A percentile compares a stretch with the other conserved stretches of the same genome.
Evolutionary conservation across 1,140 invertebrate genomes (phyloP).

Genomic region (Ips typographus): DNA sequence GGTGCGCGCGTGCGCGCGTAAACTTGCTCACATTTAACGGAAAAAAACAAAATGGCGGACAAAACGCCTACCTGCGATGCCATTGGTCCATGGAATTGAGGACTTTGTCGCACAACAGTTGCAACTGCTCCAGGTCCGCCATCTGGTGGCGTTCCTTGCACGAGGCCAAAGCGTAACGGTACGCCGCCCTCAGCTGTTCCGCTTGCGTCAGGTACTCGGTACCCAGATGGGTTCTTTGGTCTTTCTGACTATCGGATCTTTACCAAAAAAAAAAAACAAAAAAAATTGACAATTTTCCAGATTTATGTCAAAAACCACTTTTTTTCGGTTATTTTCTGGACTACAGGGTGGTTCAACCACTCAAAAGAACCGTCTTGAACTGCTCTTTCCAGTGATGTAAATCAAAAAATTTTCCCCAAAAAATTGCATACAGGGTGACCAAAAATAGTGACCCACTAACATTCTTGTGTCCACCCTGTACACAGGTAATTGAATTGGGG

Average conservation of each 20-base stretch:
- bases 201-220: slow-evolving; percentile 76
- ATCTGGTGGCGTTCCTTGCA: slow-evolving; percentile 78
- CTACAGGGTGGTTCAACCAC: too few relatives aligned
- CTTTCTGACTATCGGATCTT: slow-evolving; percentile 41
- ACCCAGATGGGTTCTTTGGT: slow-evolving; percentile 57
- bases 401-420: too few relatives aligned
- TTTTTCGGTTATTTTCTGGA: too few relatives aligned
- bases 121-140: slow-evolving; percentile 82
- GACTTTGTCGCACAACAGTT: slow-evolving; percentile 83
- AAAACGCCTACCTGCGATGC: slow-evolving; percentile 59
- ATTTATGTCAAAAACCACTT: neutral
- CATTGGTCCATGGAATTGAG: slow-evolving; percentile 85
- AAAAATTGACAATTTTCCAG: slow-evolving; percentile 6
- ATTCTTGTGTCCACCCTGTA: too few relatives aligned
- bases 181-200: slow-evolving; percentile 70
- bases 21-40: neutral
- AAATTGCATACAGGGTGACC: too few relatives aligned
- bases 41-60: neutral
- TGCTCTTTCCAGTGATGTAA: neutral
- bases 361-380: too few relatives aligned
- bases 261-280: neutral
- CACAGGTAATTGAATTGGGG: too few relatives aligned
- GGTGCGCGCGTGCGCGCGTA: neutral
- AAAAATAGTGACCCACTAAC: too few relatives aligned
- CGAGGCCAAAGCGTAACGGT: slow-evolving; percentile 63